Evolutionary conservation across 2,888 invertebrate species (phyloP), one percentile per base, ranked within the genome.

Genomic region (Selenia dentaria): DNA sequence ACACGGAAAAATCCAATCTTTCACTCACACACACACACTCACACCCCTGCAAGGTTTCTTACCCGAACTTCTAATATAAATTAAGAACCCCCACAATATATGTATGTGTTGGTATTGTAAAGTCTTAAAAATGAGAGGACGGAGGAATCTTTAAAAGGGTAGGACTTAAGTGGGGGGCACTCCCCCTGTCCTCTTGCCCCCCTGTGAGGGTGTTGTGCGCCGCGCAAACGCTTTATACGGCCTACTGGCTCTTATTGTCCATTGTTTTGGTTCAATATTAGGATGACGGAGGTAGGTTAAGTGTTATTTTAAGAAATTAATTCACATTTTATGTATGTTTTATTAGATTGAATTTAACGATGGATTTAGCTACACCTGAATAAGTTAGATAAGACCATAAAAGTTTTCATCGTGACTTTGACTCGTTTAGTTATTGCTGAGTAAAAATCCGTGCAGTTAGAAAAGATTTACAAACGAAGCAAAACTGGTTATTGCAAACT

Each of bases 71-170:
- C 51, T 74, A 75, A 80, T 79, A 80, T 76, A 82, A 84, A 85
- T 86, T 83, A 84, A 79, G 77, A 62, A 72, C 67, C 74, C 76
- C 77, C 75, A 70, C 61, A 64, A 68, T 69, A 69, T 68, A 73
- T 76, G 76, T 80, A 72, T 86, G 82, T 85, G 83, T 83, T 79
- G 71, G 87, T 85, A 88, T 87, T 88, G 87, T 86, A 85, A 87
- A 88, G 86, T 88, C 90, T 90, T 89, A 90, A 90, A 90, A 89
- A 90, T 88, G 84, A 86, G 83, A 86, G 84, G 85, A 85, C 87
- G 83, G 76, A 64, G 83, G 83, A 88, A 89, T 89, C 89, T 89
- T 89, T 89, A 81, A 89, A 86, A 88, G 90, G 90, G 89, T 89
- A 89, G 83, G 86, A 82, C 84, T 89, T 85, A 83, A 85, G 82